phyloP scores from a whole-genome alignment of 2,797 vertebrate species.

The Botia almorhae region DNA sequence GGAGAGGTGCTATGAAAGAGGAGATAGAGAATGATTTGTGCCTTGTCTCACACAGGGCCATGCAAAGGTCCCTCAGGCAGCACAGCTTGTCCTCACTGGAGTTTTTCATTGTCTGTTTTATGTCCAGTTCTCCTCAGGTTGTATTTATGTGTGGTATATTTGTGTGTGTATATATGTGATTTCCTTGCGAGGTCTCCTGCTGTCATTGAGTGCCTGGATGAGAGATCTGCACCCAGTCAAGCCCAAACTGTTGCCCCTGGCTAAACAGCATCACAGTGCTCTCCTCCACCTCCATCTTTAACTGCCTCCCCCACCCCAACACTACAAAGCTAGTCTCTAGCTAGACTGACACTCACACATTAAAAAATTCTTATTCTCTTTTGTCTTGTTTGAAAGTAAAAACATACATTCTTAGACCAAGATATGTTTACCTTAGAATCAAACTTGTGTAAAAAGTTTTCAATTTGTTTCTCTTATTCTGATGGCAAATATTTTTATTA shows the following conservation, averaged over 20 bases:
- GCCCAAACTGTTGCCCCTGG: constrained; percentile 21
- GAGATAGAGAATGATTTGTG: constrained; percentile 19
- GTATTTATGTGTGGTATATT: not conserved
- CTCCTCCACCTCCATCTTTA: constrained; percentile 17
- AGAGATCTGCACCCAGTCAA: constrained; percentile 25
- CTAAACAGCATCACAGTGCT: not conserved
- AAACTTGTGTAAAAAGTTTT: no score
- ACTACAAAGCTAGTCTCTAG: not conserved
- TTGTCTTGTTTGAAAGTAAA: no score
- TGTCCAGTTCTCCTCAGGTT: constrained; percentile 6
- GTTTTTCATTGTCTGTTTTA: not conserved
- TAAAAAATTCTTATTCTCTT: not conserved
- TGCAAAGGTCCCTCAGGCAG: constrained; percentile 1
- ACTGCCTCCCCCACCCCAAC: not conserved
- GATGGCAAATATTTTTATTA: no score
- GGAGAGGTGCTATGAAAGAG: constrained; percentile 17
- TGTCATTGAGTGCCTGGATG: constrained; percentile 50
- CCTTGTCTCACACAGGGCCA: constrained; percentile 22
- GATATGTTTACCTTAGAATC: no score
- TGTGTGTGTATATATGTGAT: constrained; percentile 23
- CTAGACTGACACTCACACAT: not conserved
- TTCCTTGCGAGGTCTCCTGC: constrained; percentile 49
- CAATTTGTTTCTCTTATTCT: no score
- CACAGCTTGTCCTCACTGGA: constrained; percentile 4
- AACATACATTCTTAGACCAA: no score